Evolutionary conservation across 2,888 invertebrate genomes (phyloP), one percentile per base, ranked within the genome.

Genomic region (Stictocephala bisonia): DNA sequence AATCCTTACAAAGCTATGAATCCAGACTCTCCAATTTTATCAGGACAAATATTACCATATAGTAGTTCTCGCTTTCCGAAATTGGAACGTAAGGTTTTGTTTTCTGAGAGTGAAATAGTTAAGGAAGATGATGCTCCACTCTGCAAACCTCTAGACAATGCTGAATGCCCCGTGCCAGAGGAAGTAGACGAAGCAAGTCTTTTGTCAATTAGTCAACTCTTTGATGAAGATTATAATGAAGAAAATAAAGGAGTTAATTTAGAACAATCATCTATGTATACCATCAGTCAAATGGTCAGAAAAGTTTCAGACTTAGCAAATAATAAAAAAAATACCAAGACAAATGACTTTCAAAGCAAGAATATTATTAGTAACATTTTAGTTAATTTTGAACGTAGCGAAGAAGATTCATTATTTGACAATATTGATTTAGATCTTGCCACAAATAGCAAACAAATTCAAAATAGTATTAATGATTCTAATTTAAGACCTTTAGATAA

Each of bases 161-260:
- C 1, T 20, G 18, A 68, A 13, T 22, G 50, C n/a, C 24, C 53
- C 0, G 26, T 50, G 3, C 15, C 40, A 40, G 41, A 68, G 20
- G 53, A 69, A 53, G 24, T 26, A 40, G 53, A 69, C 1, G 50
- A 15, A 24, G 29, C 29, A 26, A 53, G 53, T 53, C 15, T 29
- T n/a, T 41, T 53, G 35, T 71, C 70, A 27, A 58, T 41, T 15
- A 71, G 70, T 26, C 70, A 71, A 11, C 31, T 71, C 29, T 71
- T 71, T 58, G 58, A 71, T 58, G 64, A 64, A 20, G 70, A 71
- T 58, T 71, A 56, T 11, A 31, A 53, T 56, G 41, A 26, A 18
- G 56, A 48, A 7, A 15, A 48, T 22, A n/a, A 48, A 2, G 7
- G 48, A 22, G 48, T 22, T 15, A 18, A 53, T 26, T 44, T 64